These are phyloP conservation scores for Clarias pachynema DNA, from an alignment of 2,797 vertebrate species.

Conservation along the genomic window DNA sequence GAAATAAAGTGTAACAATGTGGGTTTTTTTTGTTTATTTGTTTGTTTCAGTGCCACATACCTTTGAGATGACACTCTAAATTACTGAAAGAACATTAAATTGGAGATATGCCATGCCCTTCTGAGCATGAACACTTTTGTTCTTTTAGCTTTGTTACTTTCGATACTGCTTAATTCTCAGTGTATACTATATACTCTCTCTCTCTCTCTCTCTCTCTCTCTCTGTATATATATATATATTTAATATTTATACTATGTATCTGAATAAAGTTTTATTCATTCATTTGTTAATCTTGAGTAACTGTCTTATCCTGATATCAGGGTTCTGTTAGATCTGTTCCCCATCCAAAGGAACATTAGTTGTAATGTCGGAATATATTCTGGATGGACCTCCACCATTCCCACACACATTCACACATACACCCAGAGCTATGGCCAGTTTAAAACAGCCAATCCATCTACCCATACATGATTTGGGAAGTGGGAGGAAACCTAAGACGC, in stretches of 20 bases:
- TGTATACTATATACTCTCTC: neutral
- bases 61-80: slow-evolving; percentile 33
- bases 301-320: neutral
- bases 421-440: neutral
- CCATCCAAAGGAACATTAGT: neutral
- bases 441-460: neutral
- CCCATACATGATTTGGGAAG: neutral
- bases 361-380: neutral
- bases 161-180: neutral
- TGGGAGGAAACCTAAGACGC: neutral
- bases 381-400: neutral
- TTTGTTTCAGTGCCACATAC: slow-evolving; percentile 37
- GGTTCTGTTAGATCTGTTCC: neutral
- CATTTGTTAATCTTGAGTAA: neutral
- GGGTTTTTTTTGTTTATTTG: slow-evolving; percentile 1
- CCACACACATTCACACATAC: neutral
- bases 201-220: no score
- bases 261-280: neutral
- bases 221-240: neutral
- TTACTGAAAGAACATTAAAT: slow-evolving; percentile 17
- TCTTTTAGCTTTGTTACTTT: neutral
- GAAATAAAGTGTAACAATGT: slow-evolving; percentile 37
- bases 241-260: no score
- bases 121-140: neutral
- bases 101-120: slow-evolving; percentile 37